Evolutionary conservation across 2,888 invertebrate species (phyloP).

Genomic region (Lamellibrachia satsuma): DNA sequence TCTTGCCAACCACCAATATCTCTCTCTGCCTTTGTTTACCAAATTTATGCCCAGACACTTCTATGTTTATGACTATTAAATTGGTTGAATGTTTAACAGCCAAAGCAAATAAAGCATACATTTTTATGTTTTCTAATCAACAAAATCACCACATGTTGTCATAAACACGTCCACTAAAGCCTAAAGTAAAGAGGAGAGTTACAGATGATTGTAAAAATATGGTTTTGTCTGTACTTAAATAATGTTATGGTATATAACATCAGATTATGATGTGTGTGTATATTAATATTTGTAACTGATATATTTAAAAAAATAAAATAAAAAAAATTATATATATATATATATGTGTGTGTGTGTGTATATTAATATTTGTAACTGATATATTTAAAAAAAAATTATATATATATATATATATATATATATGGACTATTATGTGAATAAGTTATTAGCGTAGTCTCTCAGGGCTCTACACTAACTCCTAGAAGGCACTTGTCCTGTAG

Average conservation of each 20-base stretch:
- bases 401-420: slow-evolving; percentile 27
- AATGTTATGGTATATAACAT: too few relatives aligned
- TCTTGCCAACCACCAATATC: neutral
- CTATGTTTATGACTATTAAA: neutral
- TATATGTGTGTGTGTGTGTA: slow-evolving; percentile 7
- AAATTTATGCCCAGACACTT: neutral
- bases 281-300: neutral
- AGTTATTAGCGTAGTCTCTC: too few relatives aligned
- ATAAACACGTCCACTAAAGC: too few relatives aligned
- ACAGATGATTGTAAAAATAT: too few relatives aligned
- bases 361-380: neutral
- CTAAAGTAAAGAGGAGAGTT: too few relatives aligned
- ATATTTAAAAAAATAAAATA: too few relatives aligned
- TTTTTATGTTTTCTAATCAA: too few relatives aligned
- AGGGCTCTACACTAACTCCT: too few relatives aligned
- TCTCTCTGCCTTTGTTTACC: neutral
- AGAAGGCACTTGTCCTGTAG: too few relatives aligned
- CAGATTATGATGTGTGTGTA: neutral
- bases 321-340: slow-evolving; percentile 25
- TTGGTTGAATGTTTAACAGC: neutral
- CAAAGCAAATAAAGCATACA: neutral
- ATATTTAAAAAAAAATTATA: slow-evolving; percentile 25
- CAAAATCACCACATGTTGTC: too few relatives aligned
- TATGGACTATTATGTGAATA: neutral
- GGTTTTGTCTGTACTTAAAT: too few relatives aligned